Base-by-base conservation (phyloP, 64 coral and sea anemone species). In the Actinia tenebrosa region DNA sequence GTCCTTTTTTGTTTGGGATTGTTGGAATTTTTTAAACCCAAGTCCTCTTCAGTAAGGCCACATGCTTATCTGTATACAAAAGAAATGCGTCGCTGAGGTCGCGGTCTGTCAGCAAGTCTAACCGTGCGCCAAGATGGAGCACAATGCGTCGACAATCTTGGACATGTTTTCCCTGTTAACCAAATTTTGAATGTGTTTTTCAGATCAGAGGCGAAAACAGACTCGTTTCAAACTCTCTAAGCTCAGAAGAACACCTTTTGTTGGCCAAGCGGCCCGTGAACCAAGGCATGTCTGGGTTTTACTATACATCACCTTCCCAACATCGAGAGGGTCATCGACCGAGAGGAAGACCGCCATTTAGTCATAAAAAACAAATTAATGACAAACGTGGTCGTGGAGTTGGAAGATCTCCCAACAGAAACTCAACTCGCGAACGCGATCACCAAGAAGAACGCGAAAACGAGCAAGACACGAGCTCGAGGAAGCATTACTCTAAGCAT, bases 251-350 rank as follows among this genome's bases (percentile, higher is more conserved):
- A 81, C 44, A 81, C 7, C 79, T 45, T 16, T 20, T 81, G 79
- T 19, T 81, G 45, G 79, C 71, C 78, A 91, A 87, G 69, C 42
- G 78, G 80, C 89, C 68, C 56, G 84, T 91, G n/a, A 68, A 64
- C 60, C 89, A 85, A 46, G 84, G 63, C 59, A 97, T 97, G 94
- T 97, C 94, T 44, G 89, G 91, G 56, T 97, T 90, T 85, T 97
- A 88, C 84, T 97, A 90, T 62, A 55, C 94, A 53, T 83, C 91
- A 79, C 94, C 91, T 27, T 86, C 88, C 52, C 90, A 95, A 46
- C 91, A 93, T 80, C 88, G 91, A 54, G 94, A 97, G 56, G 94
- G 94, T 71, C 80, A 87, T 22, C 92, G 86, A 71, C 82, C 88
- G 47, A 87, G 94, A 80, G 94, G 88, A 88, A 89, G 88, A 27